phyloP scores from a whole-genome alignment of 2,797 vertebrate genomes.

The Gymnopithys bicolor region DNA sequence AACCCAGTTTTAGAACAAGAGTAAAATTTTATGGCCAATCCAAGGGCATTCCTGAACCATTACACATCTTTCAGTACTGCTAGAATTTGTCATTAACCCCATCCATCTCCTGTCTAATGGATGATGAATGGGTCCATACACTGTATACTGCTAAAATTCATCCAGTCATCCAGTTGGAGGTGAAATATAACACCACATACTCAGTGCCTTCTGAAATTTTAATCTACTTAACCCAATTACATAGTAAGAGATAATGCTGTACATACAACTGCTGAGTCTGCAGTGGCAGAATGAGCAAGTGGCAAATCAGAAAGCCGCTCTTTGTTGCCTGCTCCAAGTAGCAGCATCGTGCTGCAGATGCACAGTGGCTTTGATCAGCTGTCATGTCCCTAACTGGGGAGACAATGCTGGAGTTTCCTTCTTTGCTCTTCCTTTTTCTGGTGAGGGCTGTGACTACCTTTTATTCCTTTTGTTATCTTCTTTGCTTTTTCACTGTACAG shows the following conservation, averaged over 20 bases:
- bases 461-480: background rate
- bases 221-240: slow-evolving; percentile 29
- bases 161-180: background rate
- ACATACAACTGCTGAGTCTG: background rate
- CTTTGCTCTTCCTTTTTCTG: background rate
- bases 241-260: background rate
- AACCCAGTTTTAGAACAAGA: background rate
- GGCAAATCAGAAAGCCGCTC: background rate
- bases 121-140: background rate
- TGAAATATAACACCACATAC: background rate
- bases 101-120: background rate
- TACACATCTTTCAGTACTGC: background rate
- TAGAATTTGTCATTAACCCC: background rate
- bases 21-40: background rate
- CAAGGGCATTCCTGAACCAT: background rate
- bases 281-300: background rate
- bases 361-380: background rate
- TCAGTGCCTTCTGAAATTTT: background rate
- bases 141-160: background rate
- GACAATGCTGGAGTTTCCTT: background rate
- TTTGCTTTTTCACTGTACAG: background rate
- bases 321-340: background rate
- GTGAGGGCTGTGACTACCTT: background rate
- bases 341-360: background rate
- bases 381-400: background rate